Base-by-base conservation (phyloP, 2,888 invertebrate genomes). In the Diaphora mendica region DNA sequence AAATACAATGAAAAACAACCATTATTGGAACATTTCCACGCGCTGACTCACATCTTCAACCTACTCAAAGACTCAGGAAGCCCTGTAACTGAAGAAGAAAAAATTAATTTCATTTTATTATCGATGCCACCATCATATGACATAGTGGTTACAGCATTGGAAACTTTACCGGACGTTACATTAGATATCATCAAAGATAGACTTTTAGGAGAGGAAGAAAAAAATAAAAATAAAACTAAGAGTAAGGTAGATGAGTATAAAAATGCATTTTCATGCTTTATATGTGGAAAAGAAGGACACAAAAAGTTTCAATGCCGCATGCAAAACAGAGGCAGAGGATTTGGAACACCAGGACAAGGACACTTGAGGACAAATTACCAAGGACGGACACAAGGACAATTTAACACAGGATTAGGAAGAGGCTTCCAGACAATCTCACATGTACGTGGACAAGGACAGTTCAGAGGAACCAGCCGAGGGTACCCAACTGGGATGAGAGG, bases 141-240 rank as follows among this genome's bases (percentile, higher is more conserved):
- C 0, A 17, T 23, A 7, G 33, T 65, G 17, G 39, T 65, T 23
- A 65, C 65, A 39, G 20, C 65, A 13, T 39, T 65, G 23, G 65
- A 65, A n/a, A 35, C 65, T 11, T n/a, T 9, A 65, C 35, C 23
- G 35, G 23, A 39, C n/a, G n/a, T n/a, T n/a, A n/a, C 35, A 39
- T 17, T 65, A 13, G n/a, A 23, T n/a, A 30, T 13, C 26, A 30
- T 65, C 0, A 65, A 39, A 11, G 65, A 65, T n/a, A 65, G 65
- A 65, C 23, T 65, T 23, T 17, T 65, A n/a, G 65, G 65, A 65
- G 23, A 39, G 39, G 65, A 65, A n/a, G 65, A 65, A n/a, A 39
- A 65, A 33, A 65, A 39, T 39, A 39, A 65, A 39, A 65, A 11
- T 39, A 39, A 23, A 39, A 35, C 23, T 42, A 39, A 23, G 3